Percentiles rank a stretch among this genome's conserved stretches.
phyloP scores from a whole-genome alignment of 2,797 vertebrate species.

The Denticeps clupeoides region DNA sequence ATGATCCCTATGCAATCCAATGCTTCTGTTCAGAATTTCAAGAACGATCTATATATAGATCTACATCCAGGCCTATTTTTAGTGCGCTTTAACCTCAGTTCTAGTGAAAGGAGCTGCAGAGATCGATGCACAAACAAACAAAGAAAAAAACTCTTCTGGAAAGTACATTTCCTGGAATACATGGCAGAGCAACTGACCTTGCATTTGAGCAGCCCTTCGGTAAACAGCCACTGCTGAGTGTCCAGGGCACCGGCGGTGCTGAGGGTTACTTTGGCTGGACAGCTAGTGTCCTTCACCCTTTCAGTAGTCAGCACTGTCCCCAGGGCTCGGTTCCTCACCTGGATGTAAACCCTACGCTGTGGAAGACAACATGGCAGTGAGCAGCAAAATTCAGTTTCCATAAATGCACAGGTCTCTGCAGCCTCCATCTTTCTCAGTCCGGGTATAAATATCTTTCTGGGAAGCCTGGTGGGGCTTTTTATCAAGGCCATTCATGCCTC shows the following conservation, averaged over 20 bases:
- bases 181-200: conserved; percentile 46
- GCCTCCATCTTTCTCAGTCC: neutral
- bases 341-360: conserved; percentile 63
- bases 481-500: conserved; percentile 18
- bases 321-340: conserved; percentile 56
- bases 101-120: too few relatives aligned
- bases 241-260: conserved; percentile 38
- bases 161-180: too few relatives aligned
- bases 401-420: too few relatives aligned
- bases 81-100: neutral
- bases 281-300: conserved; percentile 36
- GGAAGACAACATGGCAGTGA: neutral
- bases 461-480: conserved; percentile 18
- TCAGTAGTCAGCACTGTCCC: conserved; percentile 55
- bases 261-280: conserved; percentile 46
- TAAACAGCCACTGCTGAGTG: conserved; percentile 69
- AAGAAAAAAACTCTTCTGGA: too few relatives aligned
- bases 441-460: conserved; percentile 24
- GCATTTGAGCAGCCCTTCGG: conserved; percentile 60
- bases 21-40: conserved; percentile 11
- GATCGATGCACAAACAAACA: too few relatives aligned
- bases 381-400: too few relatives aligned
- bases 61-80: conserved; percentile 14
- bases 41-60: conserved; percentile 18
- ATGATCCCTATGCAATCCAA: neutral